Conservation (phyloP, 2,113 vertebrate species). For the Lepisosteus oculatus region DNA sequence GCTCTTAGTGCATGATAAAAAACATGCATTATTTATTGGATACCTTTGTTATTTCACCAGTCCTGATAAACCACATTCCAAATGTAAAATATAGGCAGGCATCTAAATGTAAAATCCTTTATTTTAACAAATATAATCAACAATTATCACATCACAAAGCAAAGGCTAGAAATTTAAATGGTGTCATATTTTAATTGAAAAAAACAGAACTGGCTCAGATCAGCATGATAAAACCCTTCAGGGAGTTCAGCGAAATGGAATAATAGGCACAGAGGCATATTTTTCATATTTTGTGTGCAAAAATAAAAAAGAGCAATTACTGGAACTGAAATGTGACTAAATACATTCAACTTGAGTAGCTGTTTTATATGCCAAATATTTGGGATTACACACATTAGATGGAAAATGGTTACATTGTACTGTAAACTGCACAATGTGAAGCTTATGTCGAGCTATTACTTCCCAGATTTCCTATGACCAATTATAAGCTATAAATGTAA, state of each 20-base stretch:
- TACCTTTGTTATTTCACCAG: no score
- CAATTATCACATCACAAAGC: conserved; percentile 18
- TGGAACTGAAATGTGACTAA: conserved; percentile 24
- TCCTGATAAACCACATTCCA: no score
- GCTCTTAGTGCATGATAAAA: no score
- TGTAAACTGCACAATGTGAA: not conserved
- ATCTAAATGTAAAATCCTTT: conserved; percentile 1
- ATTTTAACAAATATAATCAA: conserved; percentile 31
- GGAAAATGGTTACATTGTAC: conserved; percentile 15
- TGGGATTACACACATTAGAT: conserved; percentile 26
- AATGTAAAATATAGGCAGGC: no score
- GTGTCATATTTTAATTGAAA: conserved; percentile 27
- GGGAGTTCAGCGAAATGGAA: conserved; percentile 11
- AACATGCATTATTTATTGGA: no score
- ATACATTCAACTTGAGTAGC: conserved; percentile 28
- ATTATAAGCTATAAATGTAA: conserved; percentile 7
- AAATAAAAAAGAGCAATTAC: conserved; percentile 29
- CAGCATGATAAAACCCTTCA: not conserved
- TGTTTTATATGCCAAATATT: conserved; percentile 2
- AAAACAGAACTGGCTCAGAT: conserved; percentile 3
- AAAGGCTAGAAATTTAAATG: conserved; percentile 4
- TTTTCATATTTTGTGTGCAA: conserved; percentile 10
- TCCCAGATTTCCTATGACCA: conserved; percentile 13
- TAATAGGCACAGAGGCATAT: conserved; percentile 5
- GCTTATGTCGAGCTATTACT: not conserved